phyloP scores from a whole-genome alignment of 1,140 invertebrate species.

The Zaprionus kolodkinae region DNA sequence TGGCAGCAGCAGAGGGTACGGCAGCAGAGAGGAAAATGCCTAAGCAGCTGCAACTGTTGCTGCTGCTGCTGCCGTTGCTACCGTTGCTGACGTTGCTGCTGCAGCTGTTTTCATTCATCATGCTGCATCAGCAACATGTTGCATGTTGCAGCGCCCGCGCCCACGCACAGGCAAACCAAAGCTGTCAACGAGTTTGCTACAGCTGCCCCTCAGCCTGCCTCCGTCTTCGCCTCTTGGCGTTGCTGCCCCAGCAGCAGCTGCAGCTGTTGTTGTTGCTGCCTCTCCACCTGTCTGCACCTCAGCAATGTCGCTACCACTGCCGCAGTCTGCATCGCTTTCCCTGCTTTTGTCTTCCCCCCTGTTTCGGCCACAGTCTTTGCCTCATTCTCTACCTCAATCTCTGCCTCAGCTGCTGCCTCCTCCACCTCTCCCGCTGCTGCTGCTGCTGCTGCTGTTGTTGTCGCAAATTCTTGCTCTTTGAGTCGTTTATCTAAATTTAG shows the following conservation, averaged over 20 bases:
- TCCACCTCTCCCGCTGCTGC: background rate
- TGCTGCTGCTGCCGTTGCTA: background rate
- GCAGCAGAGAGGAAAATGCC: background rate
- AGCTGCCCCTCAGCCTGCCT: too few species aligned
- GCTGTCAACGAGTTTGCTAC: background rate
- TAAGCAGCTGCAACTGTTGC: background rate
- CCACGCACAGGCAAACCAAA: constrained; percentile 6
- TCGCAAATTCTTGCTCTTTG: constrained; percentile 61
- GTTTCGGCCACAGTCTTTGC: background rate
- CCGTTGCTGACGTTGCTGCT: background rate
- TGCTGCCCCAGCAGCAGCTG: background rate
- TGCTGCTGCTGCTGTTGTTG: constrained; percentile 20
- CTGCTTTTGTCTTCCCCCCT: background rate
- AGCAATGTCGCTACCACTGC: background rate
- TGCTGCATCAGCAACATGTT: constrained; percentile 22
- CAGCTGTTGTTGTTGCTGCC: background rate
- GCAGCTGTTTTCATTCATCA: background rate
- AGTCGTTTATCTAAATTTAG: constrained; percentile 65
- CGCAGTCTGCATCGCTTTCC: background rate
- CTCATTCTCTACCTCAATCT: constrained; percentile 1
- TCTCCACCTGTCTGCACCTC: background rate
- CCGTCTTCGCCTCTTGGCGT: background rate
- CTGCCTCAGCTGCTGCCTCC: background rate
- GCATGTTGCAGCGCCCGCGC: constrained; percentile 1
- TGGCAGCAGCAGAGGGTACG: background rate